These are phyloP conservation scores for Ptycholaimellus sp. DNA, from an alignment of 2,888 invertebrate genomes.

Conservation along the genomic window DNA sequence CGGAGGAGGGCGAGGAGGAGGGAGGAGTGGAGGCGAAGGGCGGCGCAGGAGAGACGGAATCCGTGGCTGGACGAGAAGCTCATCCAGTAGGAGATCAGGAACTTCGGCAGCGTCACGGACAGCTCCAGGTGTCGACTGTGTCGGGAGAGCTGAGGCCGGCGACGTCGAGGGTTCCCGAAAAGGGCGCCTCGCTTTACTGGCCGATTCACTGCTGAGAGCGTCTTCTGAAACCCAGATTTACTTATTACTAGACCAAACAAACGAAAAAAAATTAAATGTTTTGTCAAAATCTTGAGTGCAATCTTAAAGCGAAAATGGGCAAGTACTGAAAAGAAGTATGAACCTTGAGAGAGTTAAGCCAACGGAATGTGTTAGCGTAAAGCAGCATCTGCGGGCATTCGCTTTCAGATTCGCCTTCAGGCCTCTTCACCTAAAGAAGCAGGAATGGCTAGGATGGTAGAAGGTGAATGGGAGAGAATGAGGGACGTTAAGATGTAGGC, in stretches of 20 bases:
- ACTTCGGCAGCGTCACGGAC: constrained; percentile 57
- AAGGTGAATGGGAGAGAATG: no score
- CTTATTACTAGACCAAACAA: constrained; percentile 1
- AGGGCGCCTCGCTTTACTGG: constrained; percentile 71
- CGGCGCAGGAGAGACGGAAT: constrained; percentile 16
- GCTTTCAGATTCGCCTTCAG: constrained; percentile 11
- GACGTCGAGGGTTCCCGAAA: constrained; percentile 55
- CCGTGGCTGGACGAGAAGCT: constrained; percentile 60
- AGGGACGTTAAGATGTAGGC: constrained; percentile 40
- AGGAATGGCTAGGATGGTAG: no score
- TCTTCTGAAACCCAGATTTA: constrained; percentile 25
- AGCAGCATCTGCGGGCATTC: constrained; percentile 19
- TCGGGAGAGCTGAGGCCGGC: constrained; percentile 68
- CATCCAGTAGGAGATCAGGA: constrained; percentile 71
- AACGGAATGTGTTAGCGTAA: constrained; percentile 23
- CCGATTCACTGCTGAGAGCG: constrained; percentile 59
- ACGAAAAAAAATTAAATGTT: constrained; percentile 4
- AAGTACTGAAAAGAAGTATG: background rate
- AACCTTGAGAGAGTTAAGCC: constrained; percentile 42
- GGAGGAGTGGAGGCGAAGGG: constrained; percentile 10
- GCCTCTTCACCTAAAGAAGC: constrained; percentile 44
- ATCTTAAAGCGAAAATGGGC: background rate
- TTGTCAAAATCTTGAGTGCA: background rate
- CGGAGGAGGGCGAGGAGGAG: background rate
- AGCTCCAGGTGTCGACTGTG: constrained; percentile 68